phyloP scores from a whole-genome alignment of 1,140 invertebrate genomes.

The Idris sp. region DNA sequence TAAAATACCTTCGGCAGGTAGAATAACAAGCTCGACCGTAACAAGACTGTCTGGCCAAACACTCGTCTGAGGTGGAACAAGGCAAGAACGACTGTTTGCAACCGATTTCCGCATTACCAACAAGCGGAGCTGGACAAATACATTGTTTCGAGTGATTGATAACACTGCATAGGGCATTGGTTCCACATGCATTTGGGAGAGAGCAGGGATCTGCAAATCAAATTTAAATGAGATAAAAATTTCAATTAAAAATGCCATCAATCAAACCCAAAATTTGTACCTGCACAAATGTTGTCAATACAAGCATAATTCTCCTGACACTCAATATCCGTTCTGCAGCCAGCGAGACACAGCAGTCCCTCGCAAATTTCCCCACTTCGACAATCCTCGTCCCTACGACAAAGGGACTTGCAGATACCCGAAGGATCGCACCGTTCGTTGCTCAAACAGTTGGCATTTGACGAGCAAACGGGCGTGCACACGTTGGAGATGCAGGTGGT shows the following conservation, averaged over 20 bases:
- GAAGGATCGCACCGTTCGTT: conserved; percentile 87
- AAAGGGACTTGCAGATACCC: conserved; percentile 83
- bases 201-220: conserved; percentile 81
- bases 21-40: conserved; percentile 86
- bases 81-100: conserved; percentile 84
- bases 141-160: conserved; percentile 86
- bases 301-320: conserved; percentile 85
- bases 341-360: conserved; percentile 85
- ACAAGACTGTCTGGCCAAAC: conserved; percentile 83
- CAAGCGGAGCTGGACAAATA: conserved; percentile 83
- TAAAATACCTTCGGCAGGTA: conserved; percentile 85
- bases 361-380: conserved; percentile 90
- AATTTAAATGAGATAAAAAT: conserved; percentile 11
- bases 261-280: no score
- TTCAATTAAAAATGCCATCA: no score
- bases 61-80: conserved; percentile 83
- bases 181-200: conserved; percentile 88
- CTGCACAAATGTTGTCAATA: conserved; percentile 85
- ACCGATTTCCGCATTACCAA: conserved; percentile 85
- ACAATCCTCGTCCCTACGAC: conserved; percentile 88
- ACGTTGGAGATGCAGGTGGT: conserved; percentile 84
- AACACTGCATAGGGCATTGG: conserved; percentile 86
- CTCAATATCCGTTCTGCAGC: conserved; percentile 89
- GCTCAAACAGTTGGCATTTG: conserved; percentile 85
- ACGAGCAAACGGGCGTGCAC: conserved; percentile 87